Evolutionary conservation across 2,797 vertebrate genomes (phyloP), one percentile per base, ranked within the genome.

Genomic region (Coreius guichenoti): DNA sequence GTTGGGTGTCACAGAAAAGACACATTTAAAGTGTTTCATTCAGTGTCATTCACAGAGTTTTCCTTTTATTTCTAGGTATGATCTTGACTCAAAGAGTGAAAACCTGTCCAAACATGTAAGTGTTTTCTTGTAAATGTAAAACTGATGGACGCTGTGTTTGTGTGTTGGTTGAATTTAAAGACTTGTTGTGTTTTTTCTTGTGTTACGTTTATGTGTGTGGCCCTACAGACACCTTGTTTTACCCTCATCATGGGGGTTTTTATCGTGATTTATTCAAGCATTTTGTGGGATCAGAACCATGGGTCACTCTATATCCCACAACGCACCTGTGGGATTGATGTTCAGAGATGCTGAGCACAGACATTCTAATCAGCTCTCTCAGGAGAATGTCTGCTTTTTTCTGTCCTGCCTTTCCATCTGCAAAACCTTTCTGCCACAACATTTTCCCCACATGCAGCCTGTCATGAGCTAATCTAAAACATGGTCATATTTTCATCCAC

Each of bases 81-180:
- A 76, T 51, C 90, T 96, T 17, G 95, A 96, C 93, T 95, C 94
- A 87, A 96, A 96, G 92, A 96, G 95, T 73, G 94, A 95, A 91
- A 95, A 96, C 91, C 93, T 96, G 88, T 95, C 95, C 4, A 95
- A 95, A 92, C 95, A 96, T 58, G 95, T 96, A 90, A 95, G 95
- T 95, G 86, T 73, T 45, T 72, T 13, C 31, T 29, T 68, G 26
- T 31, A 23, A 51, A 81, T 43, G 14, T 36, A 29, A 43, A 43
- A 80, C 68, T 82, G 68, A 86, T 17, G 16, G 47, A 70, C 14
- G 26, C 5, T 54, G 33, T 67, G 23, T 56, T 19, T 16, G 31
- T 85, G 19, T 67, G 23, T 45, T 47, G 26, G 70, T 47, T 70
- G 7, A 26, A 26, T 7, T 73, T 2, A 26, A 73, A 49, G 14